Evolutionary conservation across 1,140 invertebrate genomes (phyloP).

Genomic region (Steinernema feltiae): DNA sequence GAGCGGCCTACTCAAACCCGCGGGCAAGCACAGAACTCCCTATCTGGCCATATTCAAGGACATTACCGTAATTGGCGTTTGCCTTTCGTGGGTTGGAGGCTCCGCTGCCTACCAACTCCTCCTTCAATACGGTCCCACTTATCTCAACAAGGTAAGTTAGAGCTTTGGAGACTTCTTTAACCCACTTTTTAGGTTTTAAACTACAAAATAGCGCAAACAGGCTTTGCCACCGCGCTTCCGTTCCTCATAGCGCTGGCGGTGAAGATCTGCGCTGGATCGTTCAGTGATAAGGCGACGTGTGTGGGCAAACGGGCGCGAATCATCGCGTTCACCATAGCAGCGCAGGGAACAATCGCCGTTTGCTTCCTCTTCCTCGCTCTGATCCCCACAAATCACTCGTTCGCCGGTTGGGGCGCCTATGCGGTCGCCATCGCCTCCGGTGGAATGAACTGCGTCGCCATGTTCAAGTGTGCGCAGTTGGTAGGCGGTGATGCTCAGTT

Average conservation of each 20-base stretch:
- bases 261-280: conserved; percentile 31
- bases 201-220: conserved; percentile 32
- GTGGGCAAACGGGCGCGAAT: conserved; percentile 22
- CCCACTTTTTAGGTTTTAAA: conserved; percentile 25
- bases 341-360: conserved; percentile 30
- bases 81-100: conserved; percentile 19
- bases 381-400: conserved; percentile 15
- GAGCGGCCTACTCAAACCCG: neutral
- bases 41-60: conserved; percentile 23
- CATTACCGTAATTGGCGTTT: conserved; percentile 13
- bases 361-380: conserved; percentile 32
- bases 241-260: conserved; percentile 26
- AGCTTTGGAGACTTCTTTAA: neutral
- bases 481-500: conserved; percentile 4
- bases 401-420: conserved; percentile 26
- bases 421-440: conserved; percentile 29
- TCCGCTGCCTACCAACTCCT: conserved; percentile 21
- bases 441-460: conserved; percentile 33
- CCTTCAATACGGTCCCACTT: conserved; percentile 32
- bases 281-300: conserved; percentile 31
- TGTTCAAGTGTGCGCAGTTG: conserved; percentile 34
- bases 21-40: neutral
- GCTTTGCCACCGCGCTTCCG: conserved; percentile 30
- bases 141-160: conserved; percentile 34
- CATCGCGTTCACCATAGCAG: conserved; percentile 26